Base-by-base conservation (phyloP, 2,888 invertebrate genomes). In the Neoascia interrupta region DNA sequence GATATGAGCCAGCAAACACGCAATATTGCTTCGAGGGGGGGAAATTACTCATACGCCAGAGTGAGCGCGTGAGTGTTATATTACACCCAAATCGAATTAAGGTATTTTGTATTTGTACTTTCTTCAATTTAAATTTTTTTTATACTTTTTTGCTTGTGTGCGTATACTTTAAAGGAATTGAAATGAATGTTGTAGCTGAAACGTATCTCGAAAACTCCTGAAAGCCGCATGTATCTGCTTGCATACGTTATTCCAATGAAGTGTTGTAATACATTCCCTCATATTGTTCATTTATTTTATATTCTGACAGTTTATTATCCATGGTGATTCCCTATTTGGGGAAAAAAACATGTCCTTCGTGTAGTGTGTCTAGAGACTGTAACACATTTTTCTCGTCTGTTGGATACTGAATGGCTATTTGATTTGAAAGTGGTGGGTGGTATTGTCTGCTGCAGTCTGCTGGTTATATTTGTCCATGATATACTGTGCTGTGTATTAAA, bases 201-300 rank as follows among this genome's bases (percentile, higher is more conserved):
- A n/a, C n/a, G n/a, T n/a, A n/a, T n/a, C n/a, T n/a, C n/a, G n/a
- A n/a, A n/a, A n/a, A n/a, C n/a, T n/a, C n/a, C n/a, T n/a, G n/a
- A n/a, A n/a, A n/a, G n/a, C n/a, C n/a, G n/a, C n/a, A n/a, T n/a
- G n/a, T n/a, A n/a, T n/a, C n/a, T n/a, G n/a, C n/a, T n/a, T n/a
- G n/a, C n/a, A n/a, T n/a, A n/a, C n/a, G n/a, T n/a, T n/a, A n/a
- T n/a, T n/a, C n/a, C n/a, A n/a, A n/a, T 41, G 60, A 31, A 53
- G 58, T 45, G 66, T 51, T 28, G 34, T 36, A 53, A 53, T 47
- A 45, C 26, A 28, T 58, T 31, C 8, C 10, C 15, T 45, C 28
- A 53, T 34, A 36, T 11, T 60, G 51, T 28, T 36, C 61, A 61
- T 60, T 74, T 68, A 39, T 47, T 74, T 69, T 61, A 69, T 75